Base-by-base conservation (phyloP, 2,113 vertebrate genomes). In the Notarius lentiginosus region DNA sequence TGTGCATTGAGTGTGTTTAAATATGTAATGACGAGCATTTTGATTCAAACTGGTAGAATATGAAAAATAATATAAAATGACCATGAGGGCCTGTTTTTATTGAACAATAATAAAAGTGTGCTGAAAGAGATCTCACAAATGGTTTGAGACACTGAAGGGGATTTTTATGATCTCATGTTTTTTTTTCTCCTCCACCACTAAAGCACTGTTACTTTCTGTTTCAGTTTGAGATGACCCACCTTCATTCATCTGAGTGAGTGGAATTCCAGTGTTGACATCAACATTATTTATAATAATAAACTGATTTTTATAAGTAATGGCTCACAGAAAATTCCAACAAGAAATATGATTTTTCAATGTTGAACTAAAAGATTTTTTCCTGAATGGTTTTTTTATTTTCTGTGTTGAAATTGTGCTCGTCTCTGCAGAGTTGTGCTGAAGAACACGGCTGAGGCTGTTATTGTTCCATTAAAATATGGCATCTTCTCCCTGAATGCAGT, bases 401-500 rank as follows among this genome's bases (percentile, higher is more conserved):
- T 47, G 17, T 70, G 68, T 41, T 20, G 6, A 60, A 12, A 41
- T 15, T 55, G 2, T 75, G 15, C 30, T 22, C 11, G 51, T 56
- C 11, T 70, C 24, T 77, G 11, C 84, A 88, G 84, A 1, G 49
- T 82, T 77, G 20, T 41, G 70, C 22, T 49, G 12, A 76, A 61
- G n/a, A 49, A 41, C 14, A 72, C 7, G 9, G 0, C 55, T 9
- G 27, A 80, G 24, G 18, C 24, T 11, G 84, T 77, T 60, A 49
- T 56, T 15, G n/a, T 0, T 9, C 66, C 34, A 68, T 68, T 89
- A 18, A 66, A 76, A 51, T 27, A 82, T 1, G 88, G 86, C 41
- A 34, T 89, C 41, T 15, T 2, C 14, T 87, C 70, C 10, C n/a
- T 89, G 58, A 85, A 17, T 7, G 63, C 20, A 11, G 63, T 85